Conservation (phyloP, 1,140 invertebrate genomes). For the Idris sp. region DNA sequence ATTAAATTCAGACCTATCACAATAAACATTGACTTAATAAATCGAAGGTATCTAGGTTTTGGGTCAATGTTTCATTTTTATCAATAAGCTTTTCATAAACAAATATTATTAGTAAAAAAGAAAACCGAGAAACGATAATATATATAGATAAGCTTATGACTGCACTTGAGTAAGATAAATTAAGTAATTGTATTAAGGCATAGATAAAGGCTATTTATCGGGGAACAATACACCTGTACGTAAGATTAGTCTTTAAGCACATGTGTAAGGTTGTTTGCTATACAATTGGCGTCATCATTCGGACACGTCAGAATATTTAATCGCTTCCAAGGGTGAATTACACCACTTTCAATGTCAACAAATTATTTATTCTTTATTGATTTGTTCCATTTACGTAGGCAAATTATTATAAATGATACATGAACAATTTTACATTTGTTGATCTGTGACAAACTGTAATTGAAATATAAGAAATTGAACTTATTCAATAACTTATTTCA, state of each 20-base stretch:
- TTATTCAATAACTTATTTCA: too few species aligned
- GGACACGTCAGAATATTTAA: slow-evolving; percentile 33
- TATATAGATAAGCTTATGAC: slow-evolving; percentile 1
- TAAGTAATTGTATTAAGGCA: slow-evolving; percentile 12
- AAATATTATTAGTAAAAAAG: too few species aligned
- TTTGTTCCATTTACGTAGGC: slow-evolving; percentile 30
- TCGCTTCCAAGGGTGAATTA: slow-evolving; percentile 37
- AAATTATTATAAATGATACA: slow-evolving; percentile 15
- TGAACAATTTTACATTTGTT: not conserved
- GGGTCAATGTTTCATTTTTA: too few species aligned
- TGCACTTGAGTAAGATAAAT: not conserved
- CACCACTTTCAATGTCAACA: slow-evolving; percentile 29
- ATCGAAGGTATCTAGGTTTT: too few species aligned
- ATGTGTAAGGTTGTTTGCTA: slow-evolving; percentile 7
- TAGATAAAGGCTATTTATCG: slow-evolving; percentile 7
- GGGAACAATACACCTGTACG: slow-evolving; percentile 5
- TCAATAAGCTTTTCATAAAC: slow-evolving; percentile 6
- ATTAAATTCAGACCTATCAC: slow-evolving; percentile 5
- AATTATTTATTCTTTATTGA: slow-evolving; percentile 40
- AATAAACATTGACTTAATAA: slow-evolving; percentile 1
- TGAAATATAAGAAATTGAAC: too few species aligned
- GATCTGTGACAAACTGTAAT: too few species aligned
- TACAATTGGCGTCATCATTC: slow-evolving; percentile 11
- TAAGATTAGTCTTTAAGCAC: slow-evolving; percentile 3
- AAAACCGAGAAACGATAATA: not conserved